These are phyloP conservation scores for Silurus lanzhouensis DNA, from an alignment of 2,797 vertebrate species.

Conservation along the genomic window DNA sequence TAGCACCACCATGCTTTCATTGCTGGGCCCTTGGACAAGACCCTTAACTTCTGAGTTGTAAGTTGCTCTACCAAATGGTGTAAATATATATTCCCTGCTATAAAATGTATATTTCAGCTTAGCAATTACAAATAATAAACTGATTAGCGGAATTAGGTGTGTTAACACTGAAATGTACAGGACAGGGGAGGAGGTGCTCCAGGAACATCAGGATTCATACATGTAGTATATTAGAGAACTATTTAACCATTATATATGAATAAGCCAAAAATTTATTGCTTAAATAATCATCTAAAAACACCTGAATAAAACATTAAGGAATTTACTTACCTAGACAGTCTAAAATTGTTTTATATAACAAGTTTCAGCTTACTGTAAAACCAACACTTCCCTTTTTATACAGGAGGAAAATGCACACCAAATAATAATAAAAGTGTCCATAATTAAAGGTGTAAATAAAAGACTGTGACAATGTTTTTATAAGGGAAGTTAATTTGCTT, in stretches of 20 bases:
- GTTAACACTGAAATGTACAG: not conserved
- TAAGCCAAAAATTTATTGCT: not conserved
- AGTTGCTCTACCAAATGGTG: too few species aligned
- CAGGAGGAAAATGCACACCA: not conserved
- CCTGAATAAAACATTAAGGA: not conserved
- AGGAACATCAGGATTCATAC: not conserved
- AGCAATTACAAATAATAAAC: too few species aligned
- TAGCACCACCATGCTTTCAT: too few species aligned
- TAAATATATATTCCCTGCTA: too few species aligned
- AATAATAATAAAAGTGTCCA: not conserved
- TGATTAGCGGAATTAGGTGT: too few species aligned
- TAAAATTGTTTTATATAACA: not conserved
- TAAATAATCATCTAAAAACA: not conserved
- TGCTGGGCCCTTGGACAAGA: too few species aligned
- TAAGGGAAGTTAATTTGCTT: not conserved
- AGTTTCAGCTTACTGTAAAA: not conserved
- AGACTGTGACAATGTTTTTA: not conserved
- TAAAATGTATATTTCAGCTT: too few species aligned
- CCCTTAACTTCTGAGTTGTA: too few species aligned
- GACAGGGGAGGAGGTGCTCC: not conserved
- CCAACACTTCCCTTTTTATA: not conserved
- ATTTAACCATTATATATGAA: too few species aligned
- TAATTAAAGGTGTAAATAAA: not conserved
- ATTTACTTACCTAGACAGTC: not conserved
- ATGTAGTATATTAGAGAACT: too few species aligned